Base-by-base conservation (phyloP, 2,113 vertebrate genomes). In the Ramphastos sulfuratus region DNA sequence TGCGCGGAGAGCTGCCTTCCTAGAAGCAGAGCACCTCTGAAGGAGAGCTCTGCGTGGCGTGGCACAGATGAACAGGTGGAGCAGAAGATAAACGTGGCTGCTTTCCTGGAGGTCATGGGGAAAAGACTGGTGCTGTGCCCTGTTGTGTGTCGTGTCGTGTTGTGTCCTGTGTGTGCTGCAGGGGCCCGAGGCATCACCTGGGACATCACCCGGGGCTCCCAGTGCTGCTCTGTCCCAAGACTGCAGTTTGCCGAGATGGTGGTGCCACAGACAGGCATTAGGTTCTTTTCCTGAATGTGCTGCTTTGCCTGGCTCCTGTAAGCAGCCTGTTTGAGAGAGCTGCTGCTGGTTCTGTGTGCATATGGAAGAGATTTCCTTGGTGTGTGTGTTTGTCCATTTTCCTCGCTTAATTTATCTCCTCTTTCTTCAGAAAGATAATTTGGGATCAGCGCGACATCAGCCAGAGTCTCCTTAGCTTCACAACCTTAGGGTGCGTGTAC, bases 361-460 rank as follows among this genome's bases (percentile, higher is more conserved):
- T 80, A n/a, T 48, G 39, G 35, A 54, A 88, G 78, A 82, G 77
- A 56, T 93, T 81, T 94, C 54, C 73, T 93, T n/a, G 79, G 61
- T 94, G 85, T 95, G 86, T 77, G 90, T 90, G 82, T 86, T 23
- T 95, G 87, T 94, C 87, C 78, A 15, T 92, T 94, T 95, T 92
- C 84, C 72, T 95, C 27, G 33, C 91, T 93, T 96, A 96, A 96
- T 95, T 92, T 97, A 94, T 95, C 90, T 96, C 95, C 96, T 97
- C 95, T 97, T 95, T 96, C 95, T 95, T 97, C 94, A 95, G 93
- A 95, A 93, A 93, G 73, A 93, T 96, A 93, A 95, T 94, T 90
- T 94, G 95, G 93, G 92, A 96, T 88, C 94, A 90, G 72, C 95
- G 50, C 73, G 12, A 90, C 94, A 93, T 92, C 94, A 91, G 90